Conservation (phyloP, 2,113 vertebrate genomes). For the Hippocampus comes region DNA sequence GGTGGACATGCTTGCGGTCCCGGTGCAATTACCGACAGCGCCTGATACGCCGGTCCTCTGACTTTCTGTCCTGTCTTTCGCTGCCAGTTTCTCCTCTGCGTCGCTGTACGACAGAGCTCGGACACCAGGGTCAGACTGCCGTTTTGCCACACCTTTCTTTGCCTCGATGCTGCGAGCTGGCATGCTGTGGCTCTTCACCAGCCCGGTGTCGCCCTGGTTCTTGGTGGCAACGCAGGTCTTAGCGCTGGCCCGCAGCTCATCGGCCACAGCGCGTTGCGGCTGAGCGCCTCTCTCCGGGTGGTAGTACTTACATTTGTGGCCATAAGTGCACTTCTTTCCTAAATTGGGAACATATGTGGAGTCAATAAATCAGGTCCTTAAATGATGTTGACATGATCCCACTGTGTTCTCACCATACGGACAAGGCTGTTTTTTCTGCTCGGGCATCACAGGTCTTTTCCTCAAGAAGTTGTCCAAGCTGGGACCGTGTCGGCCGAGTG, state of each 20-base stretch:
- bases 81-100: conserved; percentile 89
- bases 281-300: conserved; percentile 93
- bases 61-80: conserved; percentile 83
- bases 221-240: conserved; percentile 82
- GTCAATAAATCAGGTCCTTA: not conserved
- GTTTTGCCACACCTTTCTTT: conserved; percentile 82
- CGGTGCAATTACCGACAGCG: conserved; percentile 3
- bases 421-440: conserved; percentile 97
- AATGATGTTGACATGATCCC: not conserved
- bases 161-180: conserved; percentile 80
- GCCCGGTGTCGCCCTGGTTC: conserved; percentile 77
- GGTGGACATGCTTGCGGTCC: conserved; percentile 51
- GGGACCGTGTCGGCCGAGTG: conserved; percentile 92
- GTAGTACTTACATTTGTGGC: conserved; percentile 98
- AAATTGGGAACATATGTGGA: not conserved
- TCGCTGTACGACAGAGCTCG: conserved; percentile 88
- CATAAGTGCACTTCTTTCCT: conserved; percentile 99
- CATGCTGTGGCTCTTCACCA: conserved; percentile 96
- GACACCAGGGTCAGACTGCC: conserved; percentile 90
- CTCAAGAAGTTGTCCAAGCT: conserved; percentile 96
- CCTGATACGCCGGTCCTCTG: conserved; percentile 63
- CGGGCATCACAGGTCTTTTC: conserved; percentile 89
- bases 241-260: conserved; percentile 94
- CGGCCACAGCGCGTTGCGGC: conserved; percentile 93
- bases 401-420: conserved; percentile 81